These are phyloP conservation scores for Copsychus sechellarum DNA, from an alignment of 2,113 vertebrate species.

Conservation along the genomic window DNA sequence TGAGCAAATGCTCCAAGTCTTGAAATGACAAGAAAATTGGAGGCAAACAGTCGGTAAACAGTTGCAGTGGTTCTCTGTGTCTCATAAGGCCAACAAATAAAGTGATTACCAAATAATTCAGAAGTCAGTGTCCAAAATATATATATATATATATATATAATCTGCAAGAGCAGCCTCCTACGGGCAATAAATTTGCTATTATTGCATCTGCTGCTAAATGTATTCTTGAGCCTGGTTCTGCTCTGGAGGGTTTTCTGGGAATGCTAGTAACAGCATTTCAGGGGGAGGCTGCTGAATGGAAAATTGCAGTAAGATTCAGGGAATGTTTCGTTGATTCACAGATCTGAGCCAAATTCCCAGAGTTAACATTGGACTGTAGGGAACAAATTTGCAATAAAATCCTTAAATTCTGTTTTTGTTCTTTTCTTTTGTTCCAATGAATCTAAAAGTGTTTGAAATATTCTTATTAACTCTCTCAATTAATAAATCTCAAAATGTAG, in stretches of 20 bases:
- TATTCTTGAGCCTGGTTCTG: not conserved
- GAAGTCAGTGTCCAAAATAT: not conserved
- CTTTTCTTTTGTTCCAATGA: not conserved
- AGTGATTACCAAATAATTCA: not conserved
- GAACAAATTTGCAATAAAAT: not conserved
- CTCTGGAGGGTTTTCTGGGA: not conserved
- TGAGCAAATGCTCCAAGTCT: not conserved
- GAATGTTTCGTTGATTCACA: not conserved
- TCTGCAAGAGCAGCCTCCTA: not conserved
- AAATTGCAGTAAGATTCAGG: not conserved
- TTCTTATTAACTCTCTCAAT: not conserved
- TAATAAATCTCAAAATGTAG: not conserved
- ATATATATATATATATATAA: not conserved
- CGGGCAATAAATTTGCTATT: not conserved
- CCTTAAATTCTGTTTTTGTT: not conserved
- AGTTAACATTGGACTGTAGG: not conserved
- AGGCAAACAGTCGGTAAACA: not conserved
- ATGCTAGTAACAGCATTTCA: not conserved
- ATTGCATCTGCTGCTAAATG: not conserved
- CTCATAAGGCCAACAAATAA: not conserved
- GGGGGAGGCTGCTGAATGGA: not conserved
- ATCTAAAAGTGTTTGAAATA: not conserved
- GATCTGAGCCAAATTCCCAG: not conserved
- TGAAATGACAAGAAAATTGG: not conserved
- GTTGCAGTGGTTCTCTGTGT: not conserved